Base-by-base conservation (phyloP, 1,140 invertebrate species). In the Sarcophaga bullata region DNA sequence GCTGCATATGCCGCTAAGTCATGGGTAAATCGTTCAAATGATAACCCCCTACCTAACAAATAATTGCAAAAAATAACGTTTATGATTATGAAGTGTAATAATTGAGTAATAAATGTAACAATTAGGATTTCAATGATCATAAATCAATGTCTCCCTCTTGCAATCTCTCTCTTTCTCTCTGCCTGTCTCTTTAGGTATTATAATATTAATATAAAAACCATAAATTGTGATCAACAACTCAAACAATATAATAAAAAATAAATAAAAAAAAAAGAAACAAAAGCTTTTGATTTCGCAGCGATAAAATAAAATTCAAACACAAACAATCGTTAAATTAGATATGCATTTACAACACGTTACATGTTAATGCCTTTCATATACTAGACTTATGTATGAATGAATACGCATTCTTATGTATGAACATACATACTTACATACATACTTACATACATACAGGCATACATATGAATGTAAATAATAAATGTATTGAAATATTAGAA, bases 171-270 rank as follows among this genome's bases (percentile, higher is more conserved):
- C 54, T n/a, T 13, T 58, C 7, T 68, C 4, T 19, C 62, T 68
- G 62, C 52, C 52, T 15, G 54, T 4, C 25, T 37, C 4, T 37
- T 1, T 37, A 37, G 25, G 25, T 37, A 37, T 37, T 37, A 37
- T 37, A 68, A 19, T 68, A 68, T 68, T 68, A 68, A 68, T 68
- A 68, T 68, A 68, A 68, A 68, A 68, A 68, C 54, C 62, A 68
- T 68, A 68, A 68, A 68, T 68, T 68, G n/a, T 68, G 62, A 68
- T 68, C n/a, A 19, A 37, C 25, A 37, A 68, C 62, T 68, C 62
- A 68, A 37, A 58, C 54, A 58, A 19, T 19, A 8, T 68, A 25
- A 25, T 25, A 68, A 68, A 19, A 68, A 68, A 19, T n/a, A n/a
- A 37, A 37, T 37, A 4, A 37, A 37, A 2, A 37, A 37, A 37